Base-by-base conservation (phyloP, 2,888 invertebrate genomes). In the Lumbricus terrestris region DNA sequence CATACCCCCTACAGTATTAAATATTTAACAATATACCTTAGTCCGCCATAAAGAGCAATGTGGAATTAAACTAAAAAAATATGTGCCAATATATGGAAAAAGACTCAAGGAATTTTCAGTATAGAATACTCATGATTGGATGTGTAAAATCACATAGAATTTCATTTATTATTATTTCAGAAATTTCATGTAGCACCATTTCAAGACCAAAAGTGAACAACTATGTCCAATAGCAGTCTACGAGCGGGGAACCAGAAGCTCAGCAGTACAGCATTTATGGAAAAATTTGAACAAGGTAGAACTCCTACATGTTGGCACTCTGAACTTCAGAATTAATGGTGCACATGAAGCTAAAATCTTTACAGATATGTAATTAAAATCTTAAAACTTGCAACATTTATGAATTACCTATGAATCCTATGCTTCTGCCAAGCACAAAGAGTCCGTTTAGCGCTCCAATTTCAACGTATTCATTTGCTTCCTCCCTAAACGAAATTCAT, bases 361-460 rank as follows among this genome's bases (percentile, higher is more conserved):
- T n/a, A n/a, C n/a, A n/a, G n/a, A n/a, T n/a, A n/a, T 47, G 20
- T 16, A 3, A 33, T n/a, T 1, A 89, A 38, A 42, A 29, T n/a
- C 34, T 38, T n/a, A 47, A 40, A 40, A 89, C 20, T 38, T 38
- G 40, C 23, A n/a, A 34, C 16, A 42, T 40, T 8, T 20, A 40
- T 37, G 18, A 47, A 16, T 94, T 93, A 96, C 97, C 99, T 93
- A 99, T 98, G 94, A 99, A 98, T 85, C 99, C 99, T 96, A 99
- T 98, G 94, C 98, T 98, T 92, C 99, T 97, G 18, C 99, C 99
- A 47, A 99, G 96, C 11, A 99, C 99, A 95, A 99, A 99, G 90
- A 99, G 96, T 1, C 99, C 99, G 95, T 99, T 99, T 93, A 99
- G 97, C 0, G 99, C 97, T 85, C 99, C 99, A 95, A 99, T 98